Evolutionary conservation across 1,140 invertebrate genomes (phyloP).

Genomic region (Thaumatotibia leucotreta): DNA sequence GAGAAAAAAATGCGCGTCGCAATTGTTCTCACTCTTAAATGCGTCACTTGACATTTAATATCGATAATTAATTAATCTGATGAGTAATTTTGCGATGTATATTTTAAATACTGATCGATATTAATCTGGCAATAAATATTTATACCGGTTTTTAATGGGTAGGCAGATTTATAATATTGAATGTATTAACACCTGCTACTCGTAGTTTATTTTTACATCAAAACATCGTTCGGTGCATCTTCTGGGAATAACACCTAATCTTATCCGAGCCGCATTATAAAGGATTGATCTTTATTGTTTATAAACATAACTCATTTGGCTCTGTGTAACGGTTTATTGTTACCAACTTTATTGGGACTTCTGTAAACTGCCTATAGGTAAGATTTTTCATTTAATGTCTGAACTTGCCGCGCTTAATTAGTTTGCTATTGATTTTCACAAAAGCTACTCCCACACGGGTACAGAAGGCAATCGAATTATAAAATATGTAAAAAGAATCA

Average conservation of each 20-base stretch:
- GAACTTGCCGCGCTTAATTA: neutral
- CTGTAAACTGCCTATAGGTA: too few species aligned
- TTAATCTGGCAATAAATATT: constrained; percentile 2
- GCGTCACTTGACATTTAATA: constrained; percentile 9
- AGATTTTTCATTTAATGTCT: neutral
- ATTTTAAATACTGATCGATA: constrained; percentile 9
- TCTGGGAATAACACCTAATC: neutral
- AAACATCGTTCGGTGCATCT: neutral
- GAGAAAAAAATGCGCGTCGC: neutral
- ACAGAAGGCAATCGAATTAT: neutral
- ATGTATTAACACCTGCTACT: neutral
- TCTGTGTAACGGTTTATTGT: too few species aligned
- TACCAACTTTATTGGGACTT: too few species aligned
- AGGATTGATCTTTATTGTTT: neutral
- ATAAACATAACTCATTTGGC: too few species aligned
- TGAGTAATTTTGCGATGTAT: constrained; percentile 2
- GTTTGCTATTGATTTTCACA: neutral
- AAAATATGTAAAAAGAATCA: neutral
- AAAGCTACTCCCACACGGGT: neutral
- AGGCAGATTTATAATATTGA: constrained; percentile 4
- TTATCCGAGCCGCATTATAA: neutral
- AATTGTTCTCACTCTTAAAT: neutral
- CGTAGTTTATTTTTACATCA: neutral
- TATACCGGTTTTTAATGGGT: constrained; percentile 1
- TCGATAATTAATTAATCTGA: constrained; percentile 9